These are phyloP conservation scores for Enteromius afrohamiltoni DNA, from an alignment of 2,797 vertebrate genomes.

Conservation along the genomic window DNA sequence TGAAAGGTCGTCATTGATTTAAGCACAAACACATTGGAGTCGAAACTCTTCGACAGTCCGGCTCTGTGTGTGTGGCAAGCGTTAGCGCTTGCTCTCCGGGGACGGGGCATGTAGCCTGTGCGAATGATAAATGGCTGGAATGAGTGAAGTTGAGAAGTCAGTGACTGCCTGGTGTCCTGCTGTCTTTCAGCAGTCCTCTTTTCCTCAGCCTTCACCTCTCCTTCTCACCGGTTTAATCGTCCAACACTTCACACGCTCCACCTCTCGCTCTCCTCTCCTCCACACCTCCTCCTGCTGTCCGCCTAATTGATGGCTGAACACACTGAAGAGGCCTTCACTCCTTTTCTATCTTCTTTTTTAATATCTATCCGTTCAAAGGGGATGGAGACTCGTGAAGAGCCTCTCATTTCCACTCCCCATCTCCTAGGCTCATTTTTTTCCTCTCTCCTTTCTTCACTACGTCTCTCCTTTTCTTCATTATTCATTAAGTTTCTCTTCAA, in stretches of 20 bases:
- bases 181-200: conserved; percentile 59
- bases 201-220: conserved; percentile 51
- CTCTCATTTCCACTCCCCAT: conserved; percentile 57
- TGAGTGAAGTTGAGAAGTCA: conserved; percentile 58
- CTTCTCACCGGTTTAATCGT: conserved; percentile 21
- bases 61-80: neutral
- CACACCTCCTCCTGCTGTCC: conserved; percentile 55
- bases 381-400: conserved; percentile 66
- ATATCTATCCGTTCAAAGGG: conserved; percentile 55
- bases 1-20: conserved; percentile 41
- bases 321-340: conserved; percentile 64
- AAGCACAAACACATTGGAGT: neutral
- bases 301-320: conserved; percentile 73
- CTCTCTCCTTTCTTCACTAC: neutral
- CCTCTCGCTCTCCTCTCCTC: conserved; percentile 12
- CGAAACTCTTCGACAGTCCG: neutral
- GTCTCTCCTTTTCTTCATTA: conserved; percentile 72
- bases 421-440: conserved; percentile 39
- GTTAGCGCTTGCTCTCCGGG: neutral
- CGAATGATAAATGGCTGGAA: conserved; percentile 38
- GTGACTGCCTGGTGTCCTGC: conserved; percentile 61
- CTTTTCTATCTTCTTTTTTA: conserved; percentile 44
- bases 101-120: neutral
- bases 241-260: conserved; percentile 16
- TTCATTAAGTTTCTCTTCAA: conserved; percentile 70